A percentile compares a stretch with the other conserved stretches of the same genome.
These are phyloP conservation scores for Potamarius usumacintae DNA, from an alignment of 2,113 vertebrate genomes.

Conservation along the genomic window DNA sequence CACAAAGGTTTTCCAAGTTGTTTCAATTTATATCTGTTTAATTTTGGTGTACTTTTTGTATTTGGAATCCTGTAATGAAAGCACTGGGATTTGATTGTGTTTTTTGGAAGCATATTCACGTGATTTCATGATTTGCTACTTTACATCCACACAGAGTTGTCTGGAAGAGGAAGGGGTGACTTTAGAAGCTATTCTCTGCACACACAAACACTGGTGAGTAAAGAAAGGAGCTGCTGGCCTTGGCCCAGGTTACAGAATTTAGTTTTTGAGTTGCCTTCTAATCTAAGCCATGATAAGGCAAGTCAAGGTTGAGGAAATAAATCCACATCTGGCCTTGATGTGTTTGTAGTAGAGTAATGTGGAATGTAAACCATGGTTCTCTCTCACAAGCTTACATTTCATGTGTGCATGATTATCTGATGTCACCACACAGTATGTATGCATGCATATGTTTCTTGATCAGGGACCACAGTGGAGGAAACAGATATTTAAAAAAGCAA, in stretches of 20 bases:
- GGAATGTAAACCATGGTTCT: neutral
- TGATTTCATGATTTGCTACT: neutral
- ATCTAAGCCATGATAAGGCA: neutral
- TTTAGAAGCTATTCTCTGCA: conserved; percentile 92
- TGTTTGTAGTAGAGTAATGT: neutral
- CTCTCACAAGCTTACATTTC: neutral
- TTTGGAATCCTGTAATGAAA: neutral
- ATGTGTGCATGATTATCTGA: neutral
- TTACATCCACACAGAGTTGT: conserved; percentile 70
- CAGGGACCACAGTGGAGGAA: conserved; percentile 98
- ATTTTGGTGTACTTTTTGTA: neutral
- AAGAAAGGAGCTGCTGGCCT: neutral
- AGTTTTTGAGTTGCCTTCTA: neutral
- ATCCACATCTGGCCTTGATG: neutral
- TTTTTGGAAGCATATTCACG: neutral
- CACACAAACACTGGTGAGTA: conserved; percentile 96
- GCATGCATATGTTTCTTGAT: neutral
- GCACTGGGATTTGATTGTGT: neutral
- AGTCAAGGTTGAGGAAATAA: neutral
- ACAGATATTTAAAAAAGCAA: conserved; percentile 76
- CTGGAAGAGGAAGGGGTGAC: conserved; percentile 84
- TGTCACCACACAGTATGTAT: neutral
- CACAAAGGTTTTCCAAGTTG: neutral
- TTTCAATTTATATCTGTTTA: neutral
- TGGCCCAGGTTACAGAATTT: neutral